Conservation (phyloP, 2,888 invertebrate species). For the Orchesella flavescens region DNA sequence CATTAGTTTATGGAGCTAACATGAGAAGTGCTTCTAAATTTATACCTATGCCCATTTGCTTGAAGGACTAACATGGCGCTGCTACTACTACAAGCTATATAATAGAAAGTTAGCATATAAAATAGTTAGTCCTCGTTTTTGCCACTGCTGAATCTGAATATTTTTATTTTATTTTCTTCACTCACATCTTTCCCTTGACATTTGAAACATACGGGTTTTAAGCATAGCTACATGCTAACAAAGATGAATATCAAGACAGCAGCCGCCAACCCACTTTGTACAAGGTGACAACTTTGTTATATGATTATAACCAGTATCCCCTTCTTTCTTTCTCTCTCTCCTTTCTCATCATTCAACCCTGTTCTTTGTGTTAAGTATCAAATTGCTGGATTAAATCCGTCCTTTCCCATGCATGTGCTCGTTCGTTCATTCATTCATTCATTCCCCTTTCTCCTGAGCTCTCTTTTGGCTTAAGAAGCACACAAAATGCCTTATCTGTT, state of each 20-base stretch:
- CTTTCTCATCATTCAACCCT: slow-evolving; percentile 1
- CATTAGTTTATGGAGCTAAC: neutral
- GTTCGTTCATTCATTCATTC: slow-evolving; percentile 39
- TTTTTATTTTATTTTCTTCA: slow-evolving; percentile 1
- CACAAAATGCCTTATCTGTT: slow-evolving; percentile 1
- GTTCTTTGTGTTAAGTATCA: slow-evolving; percentile 25
- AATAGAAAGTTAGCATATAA: slow-evolving; percentile 24
- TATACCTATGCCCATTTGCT: neutral
- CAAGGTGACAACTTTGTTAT: slow-evolving; percentile 51
- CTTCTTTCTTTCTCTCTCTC: neutral
- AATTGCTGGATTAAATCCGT: slow-evolving; percentile 45
- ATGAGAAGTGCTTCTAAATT: too few species aligned
- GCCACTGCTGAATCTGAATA: neutral
- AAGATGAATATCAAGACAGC: slow-evolving; percentile 43
- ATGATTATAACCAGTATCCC: slow-evolving; percentile 10
- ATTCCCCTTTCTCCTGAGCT: neutral
- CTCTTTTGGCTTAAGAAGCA: neutral
- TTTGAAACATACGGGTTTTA: slow-evolving; percentile 3
- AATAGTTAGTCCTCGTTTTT: neutral
- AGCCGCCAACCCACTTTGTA: slow-evolving; percentile 45
- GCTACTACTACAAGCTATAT: neutral
- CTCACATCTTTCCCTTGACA: neutral
- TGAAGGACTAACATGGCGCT: neutral
- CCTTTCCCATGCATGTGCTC: slow-evolving; percentile 35
- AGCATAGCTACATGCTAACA: slow-evolving; percentile 13